Evolutionary conservation across 2,888 invertebrate genomes (phyloP).

Genomic region (Lepetodrilus schrolli): DNA sequence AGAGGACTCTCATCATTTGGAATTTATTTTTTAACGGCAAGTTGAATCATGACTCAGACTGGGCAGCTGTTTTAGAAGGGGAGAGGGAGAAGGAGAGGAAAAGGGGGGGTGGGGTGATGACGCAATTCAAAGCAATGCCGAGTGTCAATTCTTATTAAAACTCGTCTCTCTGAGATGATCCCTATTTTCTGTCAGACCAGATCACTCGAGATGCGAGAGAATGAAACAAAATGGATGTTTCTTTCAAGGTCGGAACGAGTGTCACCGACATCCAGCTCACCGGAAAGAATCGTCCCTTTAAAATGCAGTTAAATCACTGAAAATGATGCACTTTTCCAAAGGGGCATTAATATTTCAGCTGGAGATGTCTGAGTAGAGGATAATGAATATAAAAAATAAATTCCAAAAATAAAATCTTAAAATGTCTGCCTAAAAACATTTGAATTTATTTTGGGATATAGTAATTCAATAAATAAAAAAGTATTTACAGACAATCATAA

Average conservation of each 20-base stretch:
- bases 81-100: no score
- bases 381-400: no score
- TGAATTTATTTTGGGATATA: no score
- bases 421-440: no score
- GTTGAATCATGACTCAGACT: slow-evolving; percentile 20
- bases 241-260: background rate
- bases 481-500: no score
- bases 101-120: no score
- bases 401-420: no score
- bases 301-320: background rate
- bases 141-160: slow-evolving; percentile 21
- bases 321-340: no score
- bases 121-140: background rate
- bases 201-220: slow-evolving; percentile 5
- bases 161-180: slow-evolving; percentile 7
- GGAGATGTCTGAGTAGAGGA: no score
- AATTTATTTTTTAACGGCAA: background rate
- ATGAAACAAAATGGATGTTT: background rate
- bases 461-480: no score
- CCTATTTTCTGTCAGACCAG: background rate
- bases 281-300: background rate
- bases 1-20: no score
- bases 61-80: slow-evolving; percentile 3
- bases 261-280: background rate
- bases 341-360: no score